phyloP scores from a whole-genome alignment of 1,140 invertebrate species.

The Telenomus remus region DNA sequence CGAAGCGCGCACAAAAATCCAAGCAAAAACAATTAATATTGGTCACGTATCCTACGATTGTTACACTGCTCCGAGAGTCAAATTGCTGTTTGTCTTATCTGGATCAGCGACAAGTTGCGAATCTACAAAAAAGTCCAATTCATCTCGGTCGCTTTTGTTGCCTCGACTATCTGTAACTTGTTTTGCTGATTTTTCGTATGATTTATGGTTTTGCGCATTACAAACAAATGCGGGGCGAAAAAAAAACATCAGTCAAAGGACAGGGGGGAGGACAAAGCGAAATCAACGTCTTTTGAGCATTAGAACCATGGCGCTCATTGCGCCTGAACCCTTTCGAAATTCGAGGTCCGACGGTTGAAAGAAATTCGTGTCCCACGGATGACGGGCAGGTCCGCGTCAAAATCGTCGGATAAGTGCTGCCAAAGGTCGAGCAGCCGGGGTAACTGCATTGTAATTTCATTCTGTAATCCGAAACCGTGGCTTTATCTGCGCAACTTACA shows the following conservation, averaged over 20 bases:
- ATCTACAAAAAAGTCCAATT: not conserved
- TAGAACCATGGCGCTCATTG: constrained; percentile 21
- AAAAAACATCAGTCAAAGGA: constrained; percentile 49
- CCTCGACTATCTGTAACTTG: too few species aligned
- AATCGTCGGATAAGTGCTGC: constrained; percentile 59
- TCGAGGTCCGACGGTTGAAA: constrained; percentile 32
- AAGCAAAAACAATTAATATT: constrained; percentile 52
- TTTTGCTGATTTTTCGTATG: too few species aligned
- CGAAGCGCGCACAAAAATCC: constrained; percentile 34
- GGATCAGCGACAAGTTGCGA: not conserved
- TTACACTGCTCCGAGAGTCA: constrained; percentile 10
- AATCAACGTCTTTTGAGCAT: constrained; percentile 43
- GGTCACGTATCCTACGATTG: constrained; percentile 44
- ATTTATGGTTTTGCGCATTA: not conserved
- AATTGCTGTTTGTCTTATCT: constrained; percentile 18
- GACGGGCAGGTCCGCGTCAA: constrained; percentile 60
- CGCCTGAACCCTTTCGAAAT: constrained; percentile 45
- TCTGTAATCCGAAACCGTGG: constrained; percentile 65
- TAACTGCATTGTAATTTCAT: constrained; percentile 70
- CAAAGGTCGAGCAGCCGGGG: constrained; percentile 36
- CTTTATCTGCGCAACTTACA: constrained; percentile 52
- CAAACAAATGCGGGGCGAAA: constrained; percentile 33
- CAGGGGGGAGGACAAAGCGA: constrained; percentile 30
- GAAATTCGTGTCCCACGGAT: constrained; percentile 51
- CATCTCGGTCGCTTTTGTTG: too few species aligned